Evolutionary conservation across 1,140 invertebrate species (phyloP).

Genomic region (Psilanteris sp.): DNA sequence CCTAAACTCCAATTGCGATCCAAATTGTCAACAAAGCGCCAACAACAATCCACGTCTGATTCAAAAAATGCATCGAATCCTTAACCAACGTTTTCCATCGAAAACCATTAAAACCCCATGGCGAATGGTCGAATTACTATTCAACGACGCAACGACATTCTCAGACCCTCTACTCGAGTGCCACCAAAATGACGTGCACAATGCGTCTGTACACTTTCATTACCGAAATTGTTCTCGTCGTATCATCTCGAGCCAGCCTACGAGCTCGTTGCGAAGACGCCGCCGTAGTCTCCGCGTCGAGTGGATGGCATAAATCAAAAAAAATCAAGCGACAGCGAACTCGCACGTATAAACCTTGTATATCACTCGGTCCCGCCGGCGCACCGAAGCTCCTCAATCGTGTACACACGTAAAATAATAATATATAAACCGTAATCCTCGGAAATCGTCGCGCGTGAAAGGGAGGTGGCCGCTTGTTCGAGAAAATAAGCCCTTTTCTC

Average conservation of each 20-base stretch:
- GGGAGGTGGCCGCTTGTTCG: slow-evolving; percentile 36
- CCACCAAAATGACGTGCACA: no score
- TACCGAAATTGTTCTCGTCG: no score
- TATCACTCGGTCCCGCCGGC: slow-evolving; percentile 24
- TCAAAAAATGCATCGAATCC: no score
- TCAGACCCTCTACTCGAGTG: no score
- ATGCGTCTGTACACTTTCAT: no score
- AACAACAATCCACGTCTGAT: no score
- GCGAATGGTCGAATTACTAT: no score
- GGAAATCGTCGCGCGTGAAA: slow-evolving; percentile 51
- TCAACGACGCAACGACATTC: no score
- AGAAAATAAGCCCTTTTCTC: slow-evolving; percentile 45
- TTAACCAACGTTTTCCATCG: no score
- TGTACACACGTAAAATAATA: slow-evolving; percentile 41
- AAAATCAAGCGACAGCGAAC: slow-evolving; percentile 34
- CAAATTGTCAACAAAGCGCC: no score
- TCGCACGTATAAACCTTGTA: slow-evolving; percentile 42
- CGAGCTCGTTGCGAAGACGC: slow-evolving; percentile 1
- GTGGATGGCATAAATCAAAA: slow-evolving; percentile 31
- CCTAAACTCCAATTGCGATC: no score
- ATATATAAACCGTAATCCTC: slow-evolving; percentile 52
- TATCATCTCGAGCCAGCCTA: background rate
- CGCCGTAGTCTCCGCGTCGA: slow-evolving; percentile 5
- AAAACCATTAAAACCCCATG: no score
- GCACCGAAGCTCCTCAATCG: slow-evolving; percentile 17